phyloP scores from a whole-genome alignment of 2,113 vertebrate species.

The Odocoileus hemionus region DNA sequence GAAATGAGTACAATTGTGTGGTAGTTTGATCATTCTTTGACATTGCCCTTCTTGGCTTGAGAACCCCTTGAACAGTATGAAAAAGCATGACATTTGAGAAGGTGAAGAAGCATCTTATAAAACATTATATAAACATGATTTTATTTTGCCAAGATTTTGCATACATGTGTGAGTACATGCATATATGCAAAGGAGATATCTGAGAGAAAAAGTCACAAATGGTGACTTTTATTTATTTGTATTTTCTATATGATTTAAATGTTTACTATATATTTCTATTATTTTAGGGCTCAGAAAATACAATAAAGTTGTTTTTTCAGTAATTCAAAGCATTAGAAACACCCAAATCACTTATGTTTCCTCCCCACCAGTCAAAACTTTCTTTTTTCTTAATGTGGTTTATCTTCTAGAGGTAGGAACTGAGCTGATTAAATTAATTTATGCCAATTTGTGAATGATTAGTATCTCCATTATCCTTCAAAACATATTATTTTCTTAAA shows the following conservation, averaged over 20 bases:
- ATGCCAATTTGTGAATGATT: conserved; percentile 30
- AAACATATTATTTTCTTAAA: conserved; percentile 25
- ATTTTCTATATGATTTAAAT: background rate
- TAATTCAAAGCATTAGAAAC: background rate
- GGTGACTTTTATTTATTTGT: background rate
- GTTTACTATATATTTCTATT: background rate
- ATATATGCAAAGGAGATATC: background rate
- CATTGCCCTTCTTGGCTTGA: background rate
- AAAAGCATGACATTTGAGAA: background rate
- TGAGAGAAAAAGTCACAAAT: background rate
- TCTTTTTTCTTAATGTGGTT: background rate
- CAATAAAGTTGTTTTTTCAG: background rate
- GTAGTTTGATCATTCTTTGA: background rate
- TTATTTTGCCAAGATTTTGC: background rate
- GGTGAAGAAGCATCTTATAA: background rate
- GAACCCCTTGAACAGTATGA: background rate
- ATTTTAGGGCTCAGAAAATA: background rate
- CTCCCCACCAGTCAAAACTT: background rate
- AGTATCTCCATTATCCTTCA: conserved; percentile 29
- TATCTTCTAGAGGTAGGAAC: background rate
- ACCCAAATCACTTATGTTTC: background rate
- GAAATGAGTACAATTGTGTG: background rate
- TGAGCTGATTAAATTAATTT: conserved; percentile 23
- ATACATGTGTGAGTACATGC: background rate
- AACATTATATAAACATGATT: background rate